Percentiles rank a stretch among this genome's conserved stretches.
Evolutionary conservation across 1,140 invertebrate species (phyloP).

Genomic region (Bemisia tabaci): DNA sequence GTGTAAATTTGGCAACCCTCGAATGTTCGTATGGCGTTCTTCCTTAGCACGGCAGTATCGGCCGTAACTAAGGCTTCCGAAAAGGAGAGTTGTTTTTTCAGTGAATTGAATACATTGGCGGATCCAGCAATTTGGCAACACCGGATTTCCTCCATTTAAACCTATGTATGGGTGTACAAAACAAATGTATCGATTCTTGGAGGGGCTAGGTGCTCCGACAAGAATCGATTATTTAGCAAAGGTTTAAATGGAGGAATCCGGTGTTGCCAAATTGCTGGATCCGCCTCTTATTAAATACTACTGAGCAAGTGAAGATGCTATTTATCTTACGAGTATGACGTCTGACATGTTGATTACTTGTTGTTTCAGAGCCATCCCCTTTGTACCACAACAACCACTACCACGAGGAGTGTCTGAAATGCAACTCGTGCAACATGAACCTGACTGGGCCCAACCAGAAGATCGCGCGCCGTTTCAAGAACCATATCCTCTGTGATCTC

Average conservation of each 20-base stretch:
- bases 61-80: too few species aligned
- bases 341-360: slow-evolving; percentile 10
- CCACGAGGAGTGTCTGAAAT: slow-evolving; percentile 89
- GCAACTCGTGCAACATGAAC: slow-evolving; percentile 85
- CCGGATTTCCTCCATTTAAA: neutral
- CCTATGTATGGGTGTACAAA: neutral
- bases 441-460: slow-evolving; percentile 82
- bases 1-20: too few species aligned
- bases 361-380: slow-evolving; percentile 65
- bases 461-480: slow-evolving; percentile 56
- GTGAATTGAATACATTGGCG: neutral
- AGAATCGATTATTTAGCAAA: neutral
- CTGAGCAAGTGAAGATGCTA: neutral
- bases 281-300: too few species aligned
- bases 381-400: slow-evolving; percentile 89
- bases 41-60: too few species aligned
- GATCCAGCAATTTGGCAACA: neutral
- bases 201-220: too few species aligned
- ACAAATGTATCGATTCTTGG: too few species aligned
- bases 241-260: neutral
- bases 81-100: too few species aligned
- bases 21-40: too few species aligned
- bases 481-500: slow-evolving; percentile 77
- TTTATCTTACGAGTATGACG: neutral
- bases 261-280: neutral